Conservation (phyloP, 2,797 vertebrate species). For the Pterois miles region DNA sequence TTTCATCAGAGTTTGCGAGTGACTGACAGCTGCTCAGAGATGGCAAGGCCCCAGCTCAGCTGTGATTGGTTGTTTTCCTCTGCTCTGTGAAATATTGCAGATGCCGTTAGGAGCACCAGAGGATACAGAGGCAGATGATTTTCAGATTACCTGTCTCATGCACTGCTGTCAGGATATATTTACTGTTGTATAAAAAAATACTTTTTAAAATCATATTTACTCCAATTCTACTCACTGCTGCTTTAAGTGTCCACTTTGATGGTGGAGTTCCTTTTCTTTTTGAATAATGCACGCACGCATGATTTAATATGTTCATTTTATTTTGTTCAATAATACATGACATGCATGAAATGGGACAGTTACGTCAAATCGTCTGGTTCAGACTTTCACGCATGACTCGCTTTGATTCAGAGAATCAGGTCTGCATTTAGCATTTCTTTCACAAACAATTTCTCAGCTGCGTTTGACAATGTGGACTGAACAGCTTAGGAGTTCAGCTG, state of each 20-base stretch:
- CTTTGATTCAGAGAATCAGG: neutral
- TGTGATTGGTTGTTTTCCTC: no score
- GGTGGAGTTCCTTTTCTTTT: neutral
- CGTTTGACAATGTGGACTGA: neutral
- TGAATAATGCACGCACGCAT: constrained; percentile 26
- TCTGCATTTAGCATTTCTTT: neutral
- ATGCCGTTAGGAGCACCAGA: no score
- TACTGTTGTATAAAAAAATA: no score
- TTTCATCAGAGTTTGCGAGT: no score
- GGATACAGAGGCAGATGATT: no score
- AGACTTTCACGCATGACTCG: neutral
- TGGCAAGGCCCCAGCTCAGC: no score
- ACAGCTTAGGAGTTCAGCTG: neutral
- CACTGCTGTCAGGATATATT: no score
- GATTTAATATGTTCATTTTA: constrained; percentile 2
- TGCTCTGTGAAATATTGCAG: no score
- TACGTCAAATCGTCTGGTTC: neutral
- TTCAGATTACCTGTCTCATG: no score
- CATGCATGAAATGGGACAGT: neutral
- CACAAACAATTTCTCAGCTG: neutral
- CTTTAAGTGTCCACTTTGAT: neutral
- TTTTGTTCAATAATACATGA: constrained; percentile 43
- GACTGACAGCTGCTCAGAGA: no score
- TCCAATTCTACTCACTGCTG: no score
- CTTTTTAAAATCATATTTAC: no score